These are phyloP conservation scores for Karalla daura DNA, from an alignment of 2,797 vertebrate species.

Conservation along the genomic window DNA sequence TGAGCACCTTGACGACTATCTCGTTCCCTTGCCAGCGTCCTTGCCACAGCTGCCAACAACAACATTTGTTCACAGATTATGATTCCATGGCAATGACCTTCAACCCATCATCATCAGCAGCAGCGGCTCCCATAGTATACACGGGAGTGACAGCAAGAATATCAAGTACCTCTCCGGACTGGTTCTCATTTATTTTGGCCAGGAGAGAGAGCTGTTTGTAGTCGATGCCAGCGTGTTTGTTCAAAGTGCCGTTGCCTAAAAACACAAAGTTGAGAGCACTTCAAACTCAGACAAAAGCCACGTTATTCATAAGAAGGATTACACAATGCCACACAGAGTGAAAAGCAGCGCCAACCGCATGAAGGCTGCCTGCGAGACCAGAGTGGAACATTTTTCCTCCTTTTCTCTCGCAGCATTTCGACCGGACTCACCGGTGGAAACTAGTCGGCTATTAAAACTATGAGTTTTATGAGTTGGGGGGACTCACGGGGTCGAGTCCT, in stretches of 20 bases:
- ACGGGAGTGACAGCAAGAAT: neutral
- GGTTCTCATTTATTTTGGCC: conserved; percentile 94
- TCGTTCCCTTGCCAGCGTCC: conserved; percentile 98
- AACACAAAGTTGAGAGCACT: conserved; percentile 36
- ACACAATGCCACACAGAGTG: neutral
- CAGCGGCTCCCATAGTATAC: neutral
- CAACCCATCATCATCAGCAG: neutral
- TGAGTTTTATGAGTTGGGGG: conserved; percentile 6
- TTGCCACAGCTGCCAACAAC: conserved; percentile 88
- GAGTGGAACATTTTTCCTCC: conserved; percentile 7
- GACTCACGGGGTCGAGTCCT: conserved; percentile 94
- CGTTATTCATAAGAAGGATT: conserved; percentile 19
- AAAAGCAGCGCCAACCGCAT: conserved; percentile 20
- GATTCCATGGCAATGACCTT: no score
- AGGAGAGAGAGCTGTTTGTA: conserved; percentile 91
- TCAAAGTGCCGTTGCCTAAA: conserved; percentile 95
- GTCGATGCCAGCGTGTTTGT: conserved; percentile 96
- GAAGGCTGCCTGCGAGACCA: neutral
- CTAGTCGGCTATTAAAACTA: conserved; percentile 19
- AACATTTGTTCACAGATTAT: neutral
- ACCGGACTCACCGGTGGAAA: conserved; percentile 23
- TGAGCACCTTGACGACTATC: conserved; percentile 92
- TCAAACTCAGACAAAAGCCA: conserved; percentile 13
- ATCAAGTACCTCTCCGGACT: conserved; percentile 92
- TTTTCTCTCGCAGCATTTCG: conserved; percentile 22